Conservation (phyloP, 2,797 vertebrate genomes). For the Botia kubotai region DNA sequence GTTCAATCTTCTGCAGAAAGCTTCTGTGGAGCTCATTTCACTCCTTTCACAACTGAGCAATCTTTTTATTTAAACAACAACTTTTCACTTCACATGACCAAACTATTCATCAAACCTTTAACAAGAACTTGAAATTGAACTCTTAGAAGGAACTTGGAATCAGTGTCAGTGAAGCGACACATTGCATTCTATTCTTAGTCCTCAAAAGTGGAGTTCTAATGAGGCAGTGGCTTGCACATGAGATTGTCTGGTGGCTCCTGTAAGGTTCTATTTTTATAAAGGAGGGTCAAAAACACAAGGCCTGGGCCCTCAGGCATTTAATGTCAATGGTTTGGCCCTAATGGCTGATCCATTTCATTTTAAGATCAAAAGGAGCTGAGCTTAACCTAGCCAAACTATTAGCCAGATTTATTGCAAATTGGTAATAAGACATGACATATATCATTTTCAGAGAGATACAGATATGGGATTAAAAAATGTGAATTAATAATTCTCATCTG, state of each 20-base stretch:
- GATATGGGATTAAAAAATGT: not conserved
- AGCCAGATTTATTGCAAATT: slow-evolving; percentile 25
- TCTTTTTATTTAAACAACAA: slow-evolving; percentile 12
- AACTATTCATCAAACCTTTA: slow-evolving; percentile 17
- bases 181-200: slow-evolving; percentile 33
- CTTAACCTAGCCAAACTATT: slow-evolving; percentile 5
- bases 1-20: not conserved
- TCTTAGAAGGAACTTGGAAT: slow-evolving; percentile 11
- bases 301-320: slow-evolving; percentile 59
- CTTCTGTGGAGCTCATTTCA: not conserved
- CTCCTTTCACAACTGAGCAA: not conserved
- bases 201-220: slow-evolving; percentile 28
- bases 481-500: not conserved
- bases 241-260: slow-evolving; percentile 61
- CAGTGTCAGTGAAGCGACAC: slow-evolving; percentile 33
- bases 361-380: slow-evolving; percentile 19
- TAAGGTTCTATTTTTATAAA: slow-evolving; percentile 74
- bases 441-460: not conserved
- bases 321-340: slow-evolving; percentile 52
- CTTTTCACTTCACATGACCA: slow-evolving; percentile 3
- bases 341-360: slow-evolving; percentile 35
- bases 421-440: slow-evolving; percentile 20
- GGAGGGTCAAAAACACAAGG: slow-evolving; percentile 64
- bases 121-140: slow-evolving; percentile 28
- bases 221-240: slow-evolving; percentile 30